These are phyloP conservation scores for Drymodes brunneopygia DNA, from an alignment of 2,113 vertebrate species.

Conservation along the genomic window DNA sequence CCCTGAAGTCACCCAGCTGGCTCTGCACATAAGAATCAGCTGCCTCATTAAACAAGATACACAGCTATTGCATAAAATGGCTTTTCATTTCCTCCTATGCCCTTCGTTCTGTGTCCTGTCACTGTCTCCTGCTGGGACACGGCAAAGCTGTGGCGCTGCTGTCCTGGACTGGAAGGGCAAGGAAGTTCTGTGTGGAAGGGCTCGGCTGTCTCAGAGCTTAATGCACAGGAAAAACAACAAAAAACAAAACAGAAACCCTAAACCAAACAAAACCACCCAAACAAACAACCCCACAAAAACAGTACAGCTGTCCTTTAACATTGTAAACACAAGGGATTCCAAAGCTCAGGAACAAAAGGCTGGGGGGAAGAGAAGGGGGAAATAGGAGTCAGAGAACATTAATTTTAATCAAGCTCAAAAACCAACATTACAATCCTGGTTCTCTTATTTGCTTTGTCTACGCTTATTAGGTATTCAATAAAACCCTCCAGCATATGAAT, in stretches of 20 bases:
- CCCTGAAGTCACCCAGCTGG: background rate
- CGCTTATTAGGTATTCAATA: background rate
- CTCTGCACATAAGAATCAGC: background rate
- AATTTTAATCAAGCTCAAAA: background rate
- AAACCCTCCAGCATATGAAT: background rate
- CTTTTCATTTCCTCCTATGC: background rate
- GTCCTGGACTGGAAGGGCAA: background rate
- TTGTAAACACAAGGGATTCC: background rate
- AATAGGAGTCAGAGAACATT: background rate
- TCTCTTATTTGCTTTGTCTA: background rate
- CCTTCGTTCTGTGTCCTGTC: background rate
- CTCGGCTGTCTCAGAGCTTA: background rate
- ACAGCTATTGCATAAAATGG: background rate
- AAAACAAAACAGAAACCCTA: background rate
- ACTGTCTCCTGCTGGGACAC: background rate
- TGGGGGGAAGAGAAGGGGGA: accelerated
- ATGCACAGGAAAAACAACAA: background rate
- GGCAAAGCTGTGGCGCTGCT: accelerated
- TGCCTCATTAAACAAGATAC: background rate
- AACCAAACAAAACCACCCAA: background rate
- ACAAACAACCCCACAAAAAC: background rate
- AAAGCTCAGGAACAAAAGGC: background rate
- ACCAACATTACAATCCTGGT: background rate
- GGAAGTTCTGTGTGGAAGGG: background rate
- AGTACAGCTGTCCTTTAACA: background rate